A percentile compares a stretch with the other conserved stretches of the same genome.
phyloP scores from a whole-genome alignment of 2,113 vertebrate species.

The Amphilophus citrinellus region DNA sequence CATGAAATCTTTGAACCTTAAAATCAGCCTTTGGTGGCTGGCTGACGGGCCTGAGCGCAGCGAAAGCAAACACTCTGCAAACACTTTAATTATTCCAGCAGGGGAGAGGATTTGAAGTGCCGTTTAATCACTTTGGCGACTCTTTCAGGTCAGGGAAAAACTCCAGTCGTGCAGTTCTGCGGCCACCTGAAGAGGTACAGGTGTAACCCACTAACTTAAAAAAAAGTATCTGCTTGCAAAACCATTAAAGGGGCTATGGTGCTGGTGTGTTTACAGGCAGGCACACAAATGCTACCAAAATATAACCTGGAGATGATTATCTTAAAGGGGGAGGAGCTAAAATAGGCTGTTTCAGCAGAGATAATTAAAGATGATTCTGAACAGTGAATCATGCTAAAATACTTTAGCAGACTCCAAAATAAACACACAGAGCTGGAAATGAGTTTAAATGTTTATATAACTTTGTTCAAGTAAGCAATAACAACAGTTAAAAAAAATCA shows the following conservation, averaged over 20 bases:
- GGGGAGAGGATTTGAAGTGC: not conserved
- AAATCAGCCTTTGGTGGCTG: not conserved
- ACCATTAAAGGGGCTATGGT: not conserved
- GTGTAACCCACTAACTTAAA: not conserved
- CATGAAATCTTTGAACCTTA: not conserved
- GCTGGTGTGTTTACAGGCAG: no score
- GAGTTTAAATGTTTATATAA: not conserved
- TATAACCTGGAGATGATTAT: not conserved
- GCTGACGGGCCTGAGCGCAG: not conserved
- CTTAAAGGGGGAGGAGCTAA: not conserved
- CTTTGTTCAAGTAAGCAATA: no score
- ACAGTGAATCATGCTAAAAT: not conserved
- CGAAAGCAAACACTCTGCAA: no score
- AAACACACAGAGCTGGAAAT: not conserved
- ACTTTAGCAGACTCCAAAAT: not conserved
- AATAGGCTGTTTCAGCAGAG: not conserved
- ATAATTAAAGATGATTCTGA: no score
- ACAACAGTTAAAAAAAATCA: not conserved
- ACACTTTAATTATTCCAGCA: not conserved
- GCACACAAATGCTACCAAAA: no score
- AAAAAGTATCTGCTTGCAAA: not conserved
- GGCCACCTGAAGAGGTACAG: fast-evolving
- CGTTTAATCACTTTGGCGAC: not conserved
- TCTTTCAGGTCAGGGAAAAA: fast-evolving
- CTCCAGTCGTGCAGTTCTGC: not conserved